These are phyloP conservation scores for Theodoxus fluviatilis DNA, from an alignment of 2,888 invertebrate genomes.

Conservation along the genomic window DNA sequence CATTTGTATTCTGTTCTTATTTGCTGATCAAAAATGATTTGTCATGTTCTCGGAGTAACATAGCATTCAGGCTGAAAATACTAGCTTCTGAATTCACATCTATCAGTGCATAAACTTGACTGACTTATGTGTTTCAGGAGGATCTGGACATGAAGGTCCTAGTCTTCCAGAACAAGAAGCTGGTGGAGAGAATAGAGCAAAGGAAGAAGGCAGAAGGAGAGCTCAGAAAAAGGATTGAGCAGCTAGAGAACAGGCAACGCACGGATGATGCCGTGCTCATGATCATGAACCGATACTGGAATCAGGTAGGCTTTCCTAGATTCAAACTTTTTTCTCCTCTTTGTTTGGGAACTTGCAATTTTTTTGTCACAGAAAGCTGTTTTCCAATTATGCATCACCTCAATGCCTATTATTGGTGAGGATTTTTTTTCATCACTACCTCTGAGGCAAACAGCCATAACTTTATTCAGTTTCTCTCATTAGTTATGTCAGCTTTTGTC, in stretches of 20 bases:
- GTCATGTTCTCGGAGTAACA: neutral
- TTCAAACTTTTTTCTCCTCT: too few species aligned
- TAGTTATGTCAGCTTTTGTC: too few species aligned
- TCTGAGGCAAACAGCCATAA: too few species aligned
- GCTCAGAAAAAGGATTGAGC: slow-evolving; percentile 68
- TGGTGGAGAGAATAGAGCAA: slow-evolving; percentile 72
- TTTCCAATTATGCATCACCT: too few species aligned
- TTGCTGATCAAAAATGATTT: neutral
- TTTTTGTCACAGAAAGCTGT: too few species aligned
- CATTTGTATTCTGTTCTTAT: neutral
- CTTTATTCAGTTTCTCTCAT: too few species aligned
- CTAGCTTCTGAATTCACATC: neutral
- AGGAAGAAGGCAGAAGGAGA: slow-evolving; percentile 61
- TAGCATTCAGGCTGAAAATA: too few species aligned
- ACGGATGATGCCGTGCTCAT: slow-evolving; percentile 95
- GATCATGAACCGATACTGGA: slow-evolving; percentile 84
- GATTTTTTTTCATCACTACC: too few species aligned
- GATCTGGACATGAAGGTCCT: slow-evolving; percentile 97
- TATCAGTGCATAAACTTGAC: neutral
- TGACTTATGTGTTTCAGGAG: slow-evolving; percentile 70
- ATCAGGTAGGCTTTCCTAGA: slow-evolving; percentile 54
- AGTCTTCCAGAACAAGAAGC: slow-evolving; percentile 95
- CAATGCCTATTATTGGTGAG: too few species aligned
- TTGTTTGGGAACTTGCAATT: too few species aligned
- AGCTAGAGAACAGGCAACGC: slow-evolving; percentile 88